Evolutionary conservation across 2,797 vertebrate species (phyloP).

Genomic region (Picus viridis): DNA sequence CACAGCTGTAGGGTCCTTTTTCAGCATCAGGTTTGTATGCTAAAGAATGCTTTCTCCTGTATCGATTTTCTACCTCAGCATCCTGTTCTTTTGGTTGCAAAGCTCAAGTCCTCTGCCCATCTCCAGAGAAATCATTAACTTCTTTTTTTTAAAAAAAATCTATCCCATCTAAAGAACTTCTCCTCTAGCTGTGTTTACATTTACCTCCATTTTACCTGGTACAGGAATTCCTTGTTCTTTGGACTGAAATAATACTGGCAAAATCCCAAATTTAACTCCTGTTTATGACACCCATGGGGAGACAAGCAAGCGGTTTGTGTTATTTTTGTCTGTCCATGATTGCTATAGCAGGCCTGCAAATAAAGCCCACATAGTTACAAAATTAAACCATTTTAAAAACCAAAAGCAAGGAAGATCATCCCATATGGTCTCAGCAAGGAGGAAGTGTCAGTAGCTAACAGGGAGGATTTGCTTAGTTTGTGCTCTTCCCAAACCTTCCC

Average conservation of each 20-base stretch:
- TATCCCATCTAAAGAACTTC: not conserved
- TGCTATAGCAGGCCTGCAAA: not conserved
- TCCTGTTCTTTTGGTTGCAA: not conserved
- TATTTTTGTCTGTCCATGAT: not conserved
- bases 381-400: slow-evolving; percentile 20
- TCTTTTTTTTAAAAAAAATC: not conserved
- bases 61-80: not conserved
- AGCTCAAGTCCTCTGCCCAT: not conserved
- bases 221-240: not conserved
- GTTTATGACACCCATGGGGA: not conserved
- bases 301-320: not conserved
- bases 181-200: not conserved
- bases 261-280: not conserved
- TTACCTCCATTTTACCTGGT: not conserved
- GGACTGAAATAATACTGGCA: not conserved
- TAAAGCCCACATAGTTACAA: not conserved
- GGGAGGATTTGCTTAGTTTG: not conserved
- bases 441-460: not conserved
- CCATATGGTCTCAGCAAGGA: not conserved
- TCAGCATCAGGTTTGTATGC: not conserved
- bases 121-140: not conserved
- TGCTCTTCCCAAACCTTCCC: not conserved
- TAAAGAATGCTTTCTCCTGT: not conserved
- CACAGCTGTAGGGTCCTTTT: not conserved
- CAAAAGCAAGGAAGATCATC: not conserved